Evolutionary conservation across 2,888 invertebrate species (phyloP).

Genomic region (Dryadula phaetusa): DNA sequence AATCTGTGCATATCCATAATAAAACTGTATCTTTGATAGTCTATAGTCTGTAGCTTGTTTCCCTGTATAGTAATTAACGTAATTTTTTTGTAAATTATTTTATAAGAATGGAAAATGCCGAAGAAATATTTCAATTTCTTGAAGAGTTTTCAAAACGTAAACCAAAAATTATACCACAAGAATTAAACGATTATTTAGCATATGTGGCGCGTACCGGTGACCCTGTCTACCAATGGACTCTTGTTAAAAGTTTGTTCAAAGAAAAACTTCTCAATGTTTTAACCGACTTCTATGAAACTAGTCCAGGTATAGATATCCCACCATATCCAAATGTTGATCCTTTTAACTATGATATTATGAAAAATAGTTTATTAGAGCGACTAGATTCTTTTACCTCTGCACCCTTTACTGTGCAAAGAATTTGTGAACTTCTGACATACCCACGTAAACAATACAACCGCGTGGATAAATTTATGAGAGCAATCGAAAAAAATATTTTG

Average conservation of each 20-base stretch:
- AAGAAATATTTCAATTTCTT: conserved; percentile 92
- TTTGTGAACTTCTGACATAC: conserved; percentile 96
- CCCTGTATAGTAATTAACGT: conserved; percentile 12
- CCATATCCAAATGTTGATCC: conserved; percentile 96
- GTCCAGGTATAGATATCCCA: conserved; percentile 90
- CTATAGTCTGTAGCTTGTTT: not conserved
- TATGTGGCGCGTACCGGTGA: conserved; percentile 97
- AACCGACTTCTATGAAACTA: conserved; percentile 93
- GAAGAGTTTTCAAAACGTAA: conserved; percentile 92
- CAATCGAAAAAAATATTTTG: conserved; percentile 96
- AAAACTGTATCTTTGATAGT: not conserved
- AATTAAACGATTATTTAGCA: conserved; percentile 94
- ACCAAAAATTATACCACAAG: conserved; percentile 91
- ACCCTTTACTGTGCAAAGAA: conserved; percentile 97
- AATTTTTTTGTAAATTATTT: not conserved
- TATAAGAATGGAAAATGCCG: conserved; percentile 90
- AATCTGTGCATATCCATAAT: not conserved
- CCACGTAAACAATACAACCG: conserved; percentile 97
- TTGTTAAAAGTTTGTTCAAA: conserved; percentile 93
- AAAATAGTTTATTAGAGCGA: conserved; percentile 91
- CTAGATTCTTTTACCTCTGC: conserved; percentile 94
- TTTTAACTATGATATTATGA: conserved; percentile 95
- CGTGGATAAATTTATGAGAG: conserved; percentile 98
- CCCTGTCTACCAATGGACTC: conserved; percentile 96
- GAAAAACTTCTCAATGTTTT: conserved; percentile 94